Conservation (phyloP, 1,140 invertebrate species). For the Zaprionus nigranus region DNA sequence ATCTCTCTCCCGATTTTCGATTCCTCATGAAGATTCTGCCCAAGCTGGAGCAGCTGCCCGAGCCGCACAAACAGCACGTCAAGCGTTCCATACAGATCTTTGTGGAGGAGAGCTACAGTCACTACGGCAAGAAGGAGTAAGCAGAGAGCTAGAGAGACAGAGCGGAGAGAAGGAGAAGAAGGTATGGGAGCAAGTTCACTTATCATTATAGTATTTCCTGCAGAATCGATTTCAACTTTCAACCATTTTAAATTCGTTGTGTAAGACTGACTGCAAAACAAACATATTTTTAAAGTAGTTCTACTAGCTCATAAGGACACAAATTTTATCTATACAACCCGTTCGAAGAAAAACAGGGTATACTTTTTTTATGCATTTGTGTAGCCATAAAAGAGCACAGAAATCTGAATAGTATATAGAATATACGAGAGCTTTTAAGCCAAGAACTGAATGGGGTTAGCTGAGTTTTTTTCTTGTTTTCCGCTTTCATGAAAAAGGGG, state of each 20-base stretch:
- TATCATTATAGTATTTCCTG: slow-evolving; percentile 36
- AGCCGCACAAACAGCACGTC: slow-evolving; percentile 77
- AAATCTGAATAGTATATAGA: slow-evolving; percentile 47
- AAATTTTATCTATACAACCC: slow-evolving; percentile 31
- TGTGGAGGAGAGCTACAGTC: slow-evolving; percentile 73
- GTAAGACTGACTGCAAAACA: slow-evolving; percentile 68
- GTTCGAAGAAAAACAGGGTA: slow-evolving; percentile 2
- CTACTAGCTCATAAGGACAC: slow-evolving; percentile 26
- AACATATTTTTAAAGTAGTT: slow-evolving; percentile 38
- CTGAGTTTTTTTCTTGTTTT: not conserved
- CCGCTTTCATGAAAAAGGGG: not conserved
- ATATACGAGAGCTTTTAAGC: slow-evolving; percentile 46
- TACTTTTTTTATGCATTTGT: slow-evolving; percentile 43
- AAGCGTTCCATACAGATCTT: slow-evolving; percentile 80
- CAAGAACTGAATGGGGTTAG: slow-evolving; percentile 27
- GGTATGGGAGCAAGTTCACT: slow-evolving; percentile 8
- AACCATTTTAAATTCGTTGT: slow-evolving; percentile 50
- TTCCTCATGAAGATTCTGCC: slow-evolving; percentile 82
- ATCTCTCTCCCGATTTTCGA: slow-evolving; percentile 76
- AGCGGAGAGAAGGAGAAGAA: not conserved
- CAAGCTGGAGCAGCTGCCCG: slow-evolving; percentile 74
- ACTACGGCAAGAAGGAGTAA: slow-evolving; percentile 69
- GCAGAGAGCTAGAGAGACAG: not conserved
- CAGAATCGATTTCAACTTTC: slow-evolving; percentile 15
- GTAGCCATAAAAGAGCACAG: slow-evolving; percentile 40